Percentiles rank a stretch among this genome's conserved stretches.
Evolutionary conservation across 2,888 invertebrate genomes (phyloP).

Genomic region (Drosophila colorata): DNA sequence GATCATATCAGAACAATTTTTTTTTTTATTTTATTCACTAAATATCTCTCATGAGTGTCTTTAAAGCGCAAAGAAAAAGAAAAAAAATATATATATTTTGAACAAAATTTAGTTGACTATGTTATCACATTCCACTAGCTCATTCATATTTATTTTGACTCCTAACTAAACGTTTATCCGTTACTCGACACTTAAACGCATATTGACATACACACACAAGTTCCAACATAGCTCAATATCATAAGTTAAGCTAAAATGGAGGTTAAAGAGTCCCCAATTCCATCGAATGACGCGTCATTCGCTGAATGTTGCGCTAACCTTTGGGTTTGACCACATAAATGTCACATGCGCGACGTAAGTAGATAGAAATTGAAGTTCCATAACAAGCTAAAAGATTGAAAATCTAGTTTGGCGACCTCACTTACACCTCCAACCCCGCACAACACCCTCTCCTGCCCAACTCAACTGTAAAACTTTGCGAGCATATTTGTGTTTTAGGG

Average conservation of each 20-base stretch:
- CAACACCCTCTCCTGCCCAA: not conserved
- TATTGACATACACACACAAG: not conserved
- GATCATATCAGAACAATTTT: not conserved
- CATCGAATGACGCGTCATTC: not conserved
- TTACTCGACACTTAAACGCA: not conserved
- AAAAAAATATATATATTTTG: too few species aligned
- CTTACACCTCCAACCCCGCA: not conserved
- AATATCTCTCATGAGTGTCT: too few species aligned
- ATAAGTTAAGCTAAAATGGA: not conserved
- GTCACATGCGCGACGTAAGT: conserved; percentile 6
- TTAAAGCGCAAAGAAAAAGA: too few species aligned
- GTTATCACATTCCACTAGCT: not conserved
- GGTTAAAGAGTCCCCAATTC: conserved; percentile 2
- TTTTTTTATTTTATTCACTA: too few species aligned
- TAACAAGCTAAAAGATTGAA: not conserved
- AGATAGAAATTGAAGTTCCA: not conserved
- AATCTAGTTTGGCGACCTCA: not conserved
- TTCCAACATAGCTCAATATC: too few species aligned
- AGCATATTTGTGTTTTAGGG: conserved; percentile 8
- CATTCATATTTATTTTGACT: not conserved
- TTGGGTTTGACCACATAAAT: conserved; percentile 28
- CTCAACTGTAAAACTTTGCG: conserved; percentile 28
- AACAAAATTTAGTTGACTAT: too few species aligned
- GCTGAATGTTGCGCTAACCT: not conserved
- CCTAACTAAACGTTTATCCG: too few species aligned